phyloP scores from a whole-genome alignment of 2,113 vertebrate genomes.

The Rostratula benghalensis region DNA sequence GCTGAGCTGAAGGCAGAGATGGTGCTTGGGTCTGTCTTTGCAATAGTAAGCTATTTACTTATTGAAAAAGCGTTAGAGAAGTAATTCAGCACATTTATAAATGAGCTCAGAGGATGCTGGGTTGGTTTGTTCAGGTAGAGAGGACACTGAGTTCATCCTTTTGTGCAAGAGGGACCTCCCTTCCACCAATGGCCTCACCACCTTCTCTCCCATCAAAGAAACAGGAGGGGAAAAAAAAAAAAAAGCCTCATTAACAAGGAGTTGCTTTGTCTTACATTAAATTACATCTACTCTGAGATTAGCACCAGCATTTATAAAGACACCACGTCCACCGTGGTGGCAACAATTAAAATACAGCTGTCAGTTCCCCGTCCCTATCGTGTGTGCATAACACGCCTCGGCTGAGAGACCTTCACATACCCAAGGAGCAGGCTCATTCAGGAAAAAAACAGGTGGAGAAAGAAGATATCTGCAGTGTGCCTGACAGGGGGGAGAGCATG shows the following conservation, averaged over 20 bases:
- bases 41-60: not conserved
- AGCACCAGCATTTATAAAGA: not conserved
- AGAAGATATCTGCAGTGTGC: not conserved
- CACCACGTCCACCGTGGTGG: not conserved
- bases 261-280: not conserved
- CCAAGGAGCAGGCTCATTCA: not conserved
- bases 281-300: not conserved
- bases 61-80: not conserved
- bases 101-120: not conserved
- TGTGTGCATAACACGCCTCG: accelerated
- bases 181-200: accelerated
- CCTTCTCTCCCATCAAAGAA: not conserved
- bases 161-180: not conserved
- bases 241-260: not conserved
- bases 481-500: conserved; percentile 6
- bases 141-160: not conserved
- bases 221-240: not conserved
- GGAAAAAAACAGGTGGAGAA: not conserved
- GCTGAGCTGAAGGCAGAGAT: not conserved
- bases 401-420: accelerated
- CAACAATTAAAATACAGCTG: not conserved
- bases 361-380: not conserved
- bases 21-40: not conserved
- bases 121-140: not conserved
- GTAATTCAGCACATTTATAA: not conserved